Evolutionary conservation across 2,888 invertebrate species (phyloP), one percentile per base, ranked within the genome.

Genomic region (Argyra leucocephala): DNA sequence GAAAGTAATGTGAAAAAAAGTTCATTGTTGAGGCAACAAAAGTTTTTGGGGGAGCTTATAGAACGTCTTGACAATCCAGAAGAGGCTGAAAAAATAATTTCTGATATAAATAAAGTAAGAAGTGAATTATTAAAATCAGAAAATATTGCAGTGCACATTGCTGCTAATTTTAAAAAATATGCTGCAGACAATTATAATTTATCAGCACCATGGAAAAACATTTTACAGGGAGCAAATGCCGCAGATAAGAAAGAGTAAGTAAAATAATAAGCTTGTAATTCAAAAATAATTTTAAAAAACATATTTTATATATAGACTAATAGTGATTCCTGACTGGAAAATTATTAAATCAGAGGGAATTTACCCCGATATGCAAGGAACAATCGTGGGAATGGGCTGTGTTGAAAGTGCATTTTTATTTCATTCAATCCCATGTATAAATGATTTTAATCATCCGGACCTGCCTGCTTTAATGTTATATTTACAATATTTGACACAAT

Each of bases 361-460:
- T 22, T 74, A 78, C 63, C 74, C 77, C 65, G 64, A 73, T 67
- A 75, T 82, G 70, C 78, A 80, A 66, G 87, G 88, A 61, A 86
- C 86, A 75, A 84, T 91, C 70, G 83, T 89, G 66, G 92, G 92
- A 31, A 84, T 93, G 74, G 92, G 91, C 57, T 89, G 90, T 64
- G 84, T 90, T 69, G 93, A 94, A 80, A 90, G 91, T 0, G 84
- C 87, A 5, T 92, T 86, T 80, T 81, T 90, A 67, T 82, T 82
- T 67, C 90, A 89, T 76, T 81, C 85, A 24, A 83, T 85, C 22
- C 85, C 86, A 22, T 86, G 88, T 64, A 86, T 91, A 65, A 82
- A 78, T 2, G 85, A 87, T 23, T 86, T 84, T 75, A 78, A 80
- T 62, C 78, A 85, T 75, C 78, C 85, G 1, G 88, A 89, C 74